Base-by-base conservation (phyloP, 2,113 vertebrate genomes). In the Ibidorhyncha struthersii region DNA sequence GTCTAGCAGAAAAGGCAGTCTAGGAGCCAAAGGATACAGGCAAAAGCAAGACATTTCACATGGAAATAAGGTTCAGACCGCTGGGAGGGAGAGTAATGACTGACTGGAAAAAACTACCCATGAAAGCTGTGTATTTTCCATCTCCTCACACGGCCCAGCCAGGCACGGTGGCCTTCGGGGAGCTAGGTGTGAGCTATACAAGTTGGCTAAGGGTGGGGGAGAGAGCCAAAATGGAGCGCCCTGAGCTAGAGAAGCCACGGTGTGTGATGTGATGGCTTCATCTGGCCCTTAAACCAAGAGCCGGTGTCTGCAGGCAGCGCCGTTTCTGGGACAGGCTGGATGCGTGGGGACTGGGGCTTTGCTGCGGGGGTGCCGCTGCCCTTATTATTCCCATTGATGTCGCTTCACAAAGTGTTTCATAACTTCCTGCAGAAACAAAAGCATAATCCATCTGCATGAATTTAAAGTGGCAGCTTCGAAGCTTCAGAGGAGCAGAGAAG, bases 381-480 rank as follows among this genome's bases (percentile, higher is more conserved):
- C 92, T 92, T 41, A 34, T 47, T 94, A 91, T 82, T 95, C 89
- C 83, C 89, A 50, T 14, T 84, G 89, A 96, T 96, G 83, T 79
- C 6, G 0, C 90, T 76, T 90, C 59, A 71, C 88, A 56, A 78
- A 92, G 72, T 7, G 86, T 84, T 91, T 82, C 77, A 47, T 84
- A 78, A 86, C 89, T 95, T 95, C 86, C 89, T 9, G 52, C 80
- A 84, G 96, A 70, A 92, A 95, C 95, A 95, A 78, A 95, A 63
- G 83, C 86, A 3, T 3, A 62, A 92, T 86, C 52, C 95, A 65
- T 87, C 87, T 71, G 88, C 10, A 40, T 73, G 74, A 74, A 92
- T 95, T 83, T 30, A 77, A 92, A 95, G 97, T 88, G 92, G 96
- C 88, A 84, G 92, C 92, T 97, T 96, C 95, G 97, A 96, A 95